phyloP scores from a whole-genome alignment of 2,797 vertebrate species.

The Anguilla marmorata region DNA sequence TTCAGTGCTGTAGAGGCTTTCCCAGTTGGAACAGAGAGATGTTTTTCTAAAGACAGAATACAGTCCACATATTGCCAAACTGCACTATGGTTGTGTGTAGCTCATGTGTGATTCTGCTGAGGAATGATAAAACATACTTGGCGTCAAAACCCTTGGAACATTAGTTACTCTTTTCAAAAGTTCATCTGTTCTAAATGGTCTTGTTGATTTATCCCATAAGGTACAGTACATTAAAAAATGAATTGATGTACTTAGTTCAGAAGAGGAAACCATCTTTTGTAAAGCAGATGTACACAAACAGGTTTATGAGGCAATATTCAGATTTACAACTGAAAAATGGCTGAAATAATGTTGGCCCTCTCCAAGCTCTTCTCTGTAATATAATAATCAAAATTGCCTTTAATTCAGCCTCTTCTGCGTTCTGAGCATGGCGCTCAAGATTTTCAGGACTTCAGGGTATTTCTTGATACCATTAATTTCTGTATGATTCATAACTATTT shows the following conservation, averaged over 20 bases:
- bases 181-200: not conserved
- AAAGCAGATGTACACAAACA: not conserved
- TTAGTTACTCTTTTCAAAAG: not conserved
- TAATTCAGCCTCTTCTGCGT: not conserved
- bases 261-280: slow-evolving; percentile 1
- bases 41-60: not conserved
- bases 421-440: not conserved
- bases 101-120: not conserved
- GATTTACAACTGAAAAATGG: not conserved
- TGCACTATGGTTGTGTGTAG: not conserved
- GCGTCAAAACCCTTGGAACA: not conserved
- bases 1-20: not conserved
- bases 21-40: not conserved
- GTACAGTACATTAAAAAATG: not conserved
- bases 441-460: not conserved
- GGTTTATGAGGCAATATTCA: slow-evolving; percentile 11
- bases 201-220: not conserved
- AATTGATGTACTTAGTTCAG: not conserved
- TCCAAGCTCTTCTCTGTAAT: not conserved
- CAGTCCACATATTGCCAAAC: not conserved
- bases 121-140: not conserved
- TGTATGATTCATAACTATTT: not conserved
- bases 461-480: not conserved
- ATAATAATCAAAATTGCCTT: not conserved
- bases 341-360: not conserved